Conservation (phyloP, 2,797 vertebrate genomes). For the Phylloscopus collybita region DNA sequence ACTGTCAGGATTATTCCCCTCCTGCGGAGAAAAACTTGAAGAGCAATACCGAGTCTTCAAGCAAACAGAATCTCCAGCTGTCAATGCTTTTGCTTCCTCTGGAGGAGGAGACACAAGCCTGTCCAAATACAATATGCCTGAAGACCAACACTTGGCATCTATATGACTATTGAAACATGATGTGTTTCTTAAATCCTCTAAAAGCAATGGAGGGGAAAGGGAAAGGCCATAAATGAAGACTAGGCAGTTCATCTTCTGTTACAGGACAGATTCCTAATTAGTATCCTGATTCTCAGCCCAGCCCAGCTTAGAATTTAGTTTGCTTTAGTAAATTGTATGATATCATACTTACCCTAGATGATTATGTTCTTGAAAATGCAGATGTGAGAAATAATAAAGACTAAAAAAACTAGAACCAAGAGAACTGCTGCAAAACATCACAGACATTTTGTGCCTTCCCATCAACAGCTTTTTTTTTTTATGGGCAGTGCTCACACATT, state of each 20-base stretch:
- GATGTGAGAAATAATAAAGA: neutral
- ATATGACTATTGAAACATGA: neutral
- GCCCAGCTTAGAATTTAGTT: neutral
- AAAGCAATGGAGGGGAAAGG: neutral
- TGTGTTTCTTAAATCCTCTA: neutral
- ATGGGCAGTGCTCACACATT: neutral
- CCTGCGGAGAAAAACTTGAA: conserved; percentile 48
- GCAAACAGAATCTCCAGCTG: conserved; percentile 56
- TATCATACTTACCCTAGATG: neutral
- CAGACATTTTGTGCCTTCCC: neutral
- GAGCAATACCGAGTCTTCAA: conserved; percentile 34
- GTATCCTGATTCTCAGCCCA: neutral
- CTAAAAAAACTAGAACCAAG: neutral
- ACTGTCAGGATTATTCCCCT: conserved; percentile 58
- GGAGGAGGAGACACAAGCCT: conserved; percentile 30
- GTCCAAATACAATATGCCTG: conserved; percentile 45
- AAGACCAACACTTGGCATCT: conserved; percentile 29
- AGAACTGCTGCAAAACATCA: neutral
- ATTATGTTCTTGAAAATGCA: neutral
- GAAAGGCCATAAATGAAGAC: neutral
- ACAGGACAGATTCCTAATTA: neutral
- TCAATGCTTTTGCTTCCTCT: conserved; percentile 33
- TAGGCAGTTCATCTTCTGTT: neutral
- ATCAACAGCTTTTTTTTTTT: neutral
- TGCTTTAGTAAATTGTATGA: neutral